Conservation (phyloP, 1,140 invertebrate species). For the Chymomyza costata region DNA sequence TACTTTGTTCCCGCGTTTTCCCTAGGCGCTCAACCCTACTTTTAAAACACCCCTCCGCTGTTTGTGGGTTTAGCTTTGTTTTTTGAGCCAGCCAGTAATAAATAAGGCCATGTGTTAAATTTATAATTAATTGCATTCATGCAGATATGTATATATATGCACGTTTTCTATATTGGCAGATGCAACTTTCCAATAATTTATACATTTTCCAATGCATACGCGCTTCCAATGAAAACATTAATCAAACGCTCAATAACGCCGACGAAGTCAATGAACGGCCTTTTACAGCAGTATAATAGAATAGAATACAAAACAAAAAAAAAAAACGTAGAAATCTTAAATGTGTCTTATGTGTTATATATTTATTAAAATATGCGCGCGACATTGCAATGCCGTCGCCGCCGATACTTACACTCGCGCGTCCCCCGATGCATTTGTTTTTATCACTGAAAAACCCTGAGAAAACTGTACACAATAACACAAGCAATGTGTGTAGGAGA, state of each 20-base stretch:
- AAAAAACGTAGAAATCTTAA: too few species aligned
- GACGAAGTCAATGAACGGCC: constrained; percentile 66
- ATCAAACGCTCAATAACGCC: constrained; percentile 8
- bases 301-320: constrained; percentile 33
- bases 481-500: not conserved
- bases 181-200: constrained; percentile 8
- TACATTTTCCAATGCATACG: constrained; percentile 14
- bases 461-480: constrained; percentile 57
- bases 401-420: constrained; percentile 15
- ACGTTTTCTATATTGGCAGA: too few species aligned
- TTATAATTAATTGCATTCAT: constrained; percentile 2
- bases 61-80: too few species aligned
- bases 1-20: too few species aligned
- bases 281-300: constrained; percentile 36
- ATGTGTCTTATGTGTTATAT: constrained; percentile 27
- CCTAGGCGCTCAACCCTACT: too few species aligned
- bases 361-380: constrained; percentile 46
- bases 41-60: too few species aligned
- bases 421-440: constrained; percentile 14
- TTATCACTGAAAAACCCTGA: constrained; percentile 41
- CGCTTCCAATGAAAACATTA: constrained; percentile 36
- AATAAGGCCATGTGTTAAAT: too few species aligned
- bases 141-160: not conserved
- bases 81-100: too few species aligned
- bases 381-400: constrained; percentile 48